phyloP scores from a whole-genome alignment of 2,888 invertebrate species.

The Acrocyrtus sp. region DNA sequence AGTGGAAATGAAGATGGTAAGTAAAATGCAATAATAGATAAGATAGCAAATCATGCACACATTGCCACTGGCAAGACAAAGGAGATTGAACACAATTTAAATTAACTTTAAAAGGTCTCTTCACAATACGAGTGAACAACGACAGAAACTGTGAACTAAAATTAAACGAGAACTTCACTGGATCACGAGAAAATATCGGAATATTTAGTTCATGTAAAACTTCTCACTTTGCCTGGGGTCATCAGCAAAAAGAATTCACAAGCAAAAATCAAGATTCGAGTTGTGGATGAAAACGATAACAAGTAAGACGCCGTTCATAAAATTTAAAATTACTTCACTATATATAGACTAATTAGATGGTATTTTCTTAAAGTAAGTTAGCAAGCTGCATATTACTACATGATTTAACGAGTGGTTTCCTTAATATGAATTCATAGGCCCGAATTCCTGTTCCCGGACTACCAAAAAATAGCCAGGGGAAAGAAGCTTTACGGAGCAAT shows the following conservation, averaged over 20 bases:
- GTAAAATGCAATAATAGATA: constrained; percentile 17
- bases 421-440: constrained; percentile 72
- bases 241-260: constrained; percentile 81
- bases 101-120: constrained; percentile 75
- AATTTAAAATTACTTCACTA: neutral
- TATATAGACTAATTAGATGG: no score
- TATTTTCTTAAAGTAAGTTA: neutral
- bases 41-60: neutral
- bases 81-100: no score
- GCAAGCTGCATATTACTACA: neutral
- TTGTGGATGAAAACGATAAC: constrained; percentile 91
- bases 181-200: constrained; percentile 80
- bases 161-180: constrained; percentile 71
- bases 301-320: constrained; percentile 65
- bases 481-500: constrained; percentile 83
- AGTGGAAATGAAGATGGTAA: constrained; percentile 80
- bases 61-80: neutral
- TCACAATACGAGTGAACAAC: constrained; percentile 78
- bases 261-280: constrained; percentile 79
- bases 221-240: constrained; percentile 83
- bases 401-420: no score
- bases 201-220: constrained; percentile 74
- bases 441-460: constrained; percentile 78
- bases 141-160: constrained; percentile 86
- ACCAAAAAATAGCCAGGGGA: constrained; percentile 70